A percentile compares a stretch with the other conserved stretches of the same genome.
Conservation (phyloP, 2,113 vertebrate species). For the Sinocyclocheilus grahami region DNA sequence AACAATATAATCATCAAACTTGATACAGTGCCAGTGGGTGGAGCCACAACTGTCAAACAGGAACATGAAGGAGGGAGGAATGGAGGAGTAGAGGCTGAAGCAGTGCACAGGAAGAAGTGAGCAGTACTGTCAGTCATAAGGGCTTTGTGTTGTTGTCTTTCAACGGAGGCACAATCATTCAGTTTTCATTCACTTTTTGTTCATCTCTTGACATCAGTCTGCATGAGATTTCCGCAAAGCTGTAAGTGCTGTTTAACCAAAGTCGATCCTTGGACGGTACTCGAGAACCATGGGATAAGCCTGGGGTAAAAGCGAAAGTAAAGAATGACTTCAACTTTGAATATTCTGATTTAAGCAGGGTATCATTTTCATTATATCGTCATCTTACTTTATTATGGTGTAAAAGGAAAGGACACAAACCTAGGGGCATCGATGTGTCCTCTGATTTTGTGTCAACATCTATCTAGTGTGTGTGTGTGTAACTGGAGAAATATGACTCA, state of each 20-base stretch:
- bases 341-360: neutral
- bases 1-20: slow-evolving; percentile 25
- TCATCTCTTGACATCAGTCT: slow-evolving; percentile 23
- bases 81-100: slow-evolving; percentile 16
- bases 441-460: slow-evolving; percentile 10
- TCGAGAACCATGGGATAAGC: slow-evolving; percentile 89
- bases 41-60: slow-evolving; percentile 46
- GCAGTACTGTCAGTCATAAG: slow-evolving; percentile 31
- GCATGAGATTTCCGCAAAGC: slow-evolving; percentile 6
- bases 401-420: neutral
- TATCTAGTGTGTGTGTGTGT: slow-evolving; percentile 24
- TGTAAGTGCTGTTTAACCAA: slow-evolving; percentile 76
- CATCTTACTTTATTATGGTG: neutral
- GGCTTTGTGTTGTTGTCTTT: slow-evolving; percentile 32
- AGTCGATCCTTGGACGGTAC: slow-evolving; percentile 90
- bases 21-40: slow-evolving; percentile 42
- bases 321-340: slow-evolving; percentile 6
- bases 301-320: slow-evolving; percentile 68
- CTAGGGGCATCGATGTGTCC: neutral
- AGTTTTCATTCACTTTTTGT: slow-evolving; percentile 20
- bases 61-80: slow-evolving; percentile 29
- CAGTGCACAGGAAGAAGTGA: slow-evolving; percentile 21
- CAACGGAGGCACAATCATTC: slow-evolving; percentile 42
- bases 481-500: slow-evolving; percentile 56
- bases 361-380: neutral